Evolutionary conservation across 2,797 vertebrate genomes (phyloP), one percentile per base, ranked within the genome.

Genomic region (Tachyglossus aculeatus): DNA sequence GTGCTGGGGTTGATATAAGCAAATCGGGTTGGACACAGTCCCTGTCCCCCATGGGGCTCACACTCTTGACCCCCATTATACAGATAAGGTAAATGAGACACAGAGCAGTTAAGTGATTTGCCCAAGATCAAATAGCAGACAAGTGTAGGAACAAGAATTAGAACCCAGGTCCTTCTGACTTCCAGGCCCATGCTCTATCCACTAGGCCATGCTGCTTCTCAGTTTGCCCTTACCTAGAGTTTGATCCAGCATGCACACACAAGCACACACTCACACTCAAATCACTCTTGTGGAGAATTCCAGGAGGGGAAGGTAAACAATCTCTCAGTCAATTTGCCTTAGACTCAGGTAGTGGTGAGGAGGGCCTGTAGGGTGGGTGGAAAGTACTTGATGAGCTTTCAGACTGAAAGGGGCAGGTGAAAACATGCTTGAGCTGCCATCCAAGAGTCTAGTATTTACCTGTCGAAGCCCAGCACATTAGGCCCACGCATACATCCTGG

Each of bases 361-460:
- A 5, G 31, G 67, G 77, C 41, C 54, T 77, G 57, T 74, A 77
- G 77, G 83, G 85, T 86, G 84, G 73, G 76, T 80, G 69, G 70
- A 36, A 67, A 78, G 78, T 38, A 72, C 58, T 61, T 44, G 45
- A 57, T 44, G 47, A 86, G 74, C 14, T 76, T 84, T 79, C 67
- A 65, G 76, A 68, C 76, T 84, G 54, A 83, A 86, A 74, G n/a
- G n/a, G 79, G 77, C 92, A 91, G 82, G 90, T 86, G 77, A 83
- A 86, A 89, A 90, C 92, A 85, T 38, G 88, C 78, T 72, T 12
- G 0, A 9, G 82, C 83, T 87, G 74, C 85, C 71, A 67, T 74
- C 73, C 78, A 50, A 64, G 67, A 88, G 79, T 85, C 78, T 11
- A 89, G 86, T 86, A 85, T 87, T 87, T 86, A 86, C 89, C 81